Base-by-base conservation (phyloP, 2,888 invertebrate genomes). In the Drosophila kuntzei region DNA sequence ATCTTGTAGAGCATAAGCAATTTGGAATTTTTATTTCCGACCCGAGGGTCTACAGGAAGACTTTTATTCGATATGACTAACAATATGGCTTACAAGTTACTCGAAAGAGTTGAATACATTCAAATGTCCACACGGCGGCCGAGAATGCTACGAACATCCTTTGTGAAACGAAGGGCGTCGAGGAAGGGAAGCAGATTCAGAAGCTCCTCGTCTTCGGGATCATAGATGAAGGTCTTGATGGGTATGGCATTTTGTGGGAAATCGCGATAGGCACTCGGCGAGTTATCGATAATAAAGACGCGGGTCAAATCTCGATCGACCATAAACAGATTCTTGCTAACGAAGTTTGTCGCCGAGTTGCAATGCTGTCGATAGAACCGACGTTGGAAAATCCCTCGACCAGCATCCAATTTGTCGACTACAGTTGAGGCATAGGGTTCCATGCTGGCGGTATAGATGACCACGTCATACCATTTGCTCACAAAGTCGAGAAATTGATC, bases 351-450 rank as follows among this genome's bases (percentile, higher is more conserved):
- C 5, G 22, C 11, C 0, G 63, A 43, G n/a, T 57, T 18, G 27
- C 84, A 84, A 25, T 84, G 84, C 62, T 84, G 84, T 0, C 84
- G 68, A 47, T 72, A 84, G 25, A 49, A 81, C 4, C 87, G 77
- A 0, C 81, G 73, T 3, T 22, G 54, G 7, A 84, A 36, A n/a
- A 87, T 63, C 0, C 72, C 73, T 1, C 75, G 81, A 0, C 84
- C 79, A 0, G 62, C 74, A 14, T 84, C 84, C 66, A 84, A 14
- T 2, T 50, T 50, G 20, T 87, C 81, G 3, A 81, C 57, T 2
- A 84, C 84, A 8, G 39, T 49, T 0, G 65, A 46, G 11, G 84
- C 84, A 20, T 84, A 84, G 1, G 59, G 46, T 49, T 84, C 84
- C 11, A 84, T 16, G 51, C 84, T 87, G 41, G 84, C 84, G 12